phyloP scores from a whole-genome alignment of 2,888 invertebrate species.

The Lathronympha strigana region DNA sequence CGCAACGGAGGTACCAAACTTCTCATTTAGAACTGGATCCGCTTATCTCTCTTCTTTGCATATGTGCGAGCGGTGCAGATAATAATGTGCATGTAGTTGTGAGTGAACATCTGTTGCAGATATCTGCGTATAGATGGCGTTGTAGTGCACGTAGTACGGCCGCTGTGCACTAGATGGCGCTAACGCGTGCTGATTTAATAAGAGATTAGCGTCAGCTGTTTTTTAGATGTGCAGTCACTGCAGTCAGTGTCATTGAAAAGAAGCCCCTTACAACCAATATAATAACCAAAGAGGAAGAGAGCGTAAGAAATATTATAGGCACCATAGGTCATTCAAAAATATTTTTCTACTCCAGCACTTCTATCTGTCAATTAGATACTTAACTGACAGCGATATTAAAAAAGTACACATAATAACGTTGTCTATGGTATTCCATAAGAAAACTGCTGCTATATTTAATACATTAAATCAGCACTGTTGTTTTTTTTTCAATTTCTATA shows the following conservation, averaged over 20 bases:
- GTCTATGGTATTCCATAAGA: too few species aligned
- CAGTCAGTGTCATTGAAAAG: not conserved
- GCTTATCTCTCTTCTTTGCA: conserved; percentile 65
- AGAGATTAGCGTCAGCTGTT: conserved; percentile 43
- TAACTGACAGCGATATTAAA: too few species aligned
- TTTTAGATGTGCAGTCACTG: not conserved
- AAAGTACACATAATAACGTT: too few species aligned
- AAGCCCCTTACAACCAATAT: not conserved
- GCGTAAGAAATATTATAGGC: not conserved
- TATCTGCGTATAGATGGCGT: conserved; percentile 66
- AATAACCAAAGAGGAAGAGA: not conserved
- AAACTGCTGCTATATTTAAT: too few species aligned
- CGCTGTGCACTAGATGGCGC: conserved; percentile 61
- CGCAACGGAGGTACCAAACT: conserved; percentile 63
- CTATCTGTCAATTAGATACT: too few species aligned
- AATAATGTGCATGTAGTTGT: conserved; percentile 60
- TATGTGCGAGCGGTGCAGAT: conserved; percentile 62
- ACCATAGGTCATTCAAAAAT: too few species aligned
- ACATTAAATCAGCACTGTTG: too few species aligned
- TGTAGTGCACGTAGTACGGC: conserved; percentile 59
- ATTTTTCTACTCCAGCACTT: too few species aligned
- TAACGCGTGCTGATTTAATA: conserved; percentile 28
- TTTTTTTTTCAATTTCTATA: too few species aligned
- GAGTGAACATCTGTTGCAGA: conserved; percentile 48
- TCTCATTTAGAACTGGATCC: conserved; percentile 65